phyloP scores from a whole-genome alignment of 2,888 invertebrate species.

The Cataglyphis cursor region DNA sequence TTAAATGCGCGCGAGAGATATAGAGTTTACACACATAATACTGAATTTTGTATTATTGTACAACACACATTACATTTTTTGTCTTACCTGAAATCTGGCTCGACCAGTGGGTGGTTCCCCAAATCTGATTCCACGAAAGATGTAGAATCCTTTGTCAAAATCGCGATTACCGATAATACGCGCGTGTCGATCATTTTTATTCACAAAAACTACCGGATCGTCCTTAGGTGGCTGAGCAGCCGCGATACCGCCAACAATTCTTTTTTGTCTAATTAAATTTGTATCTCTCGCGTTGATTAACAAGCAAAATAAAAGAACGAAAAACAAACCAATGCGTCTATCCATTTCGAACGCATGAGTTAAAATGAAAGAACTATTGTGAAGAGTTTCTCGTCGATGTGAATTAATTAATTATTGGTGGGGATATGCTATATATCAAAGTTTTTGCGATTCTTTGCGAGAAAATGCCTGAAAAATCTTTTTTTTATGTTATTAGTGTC shows the following conservation, averaged over 20 bases:
- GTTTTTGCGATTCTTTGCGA: neutral
- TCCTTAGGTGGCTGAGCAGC: constrained; percentile 91
- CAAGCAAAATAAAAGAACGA: constrained; percentile 59
- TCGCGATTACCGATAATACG: constrained; percentile 90
- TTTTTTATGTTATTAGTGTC: neutral
- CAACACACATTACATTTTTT: neutral
- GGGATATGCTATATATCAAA: constrained; percentile 4
- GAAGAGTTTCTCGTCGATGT: neutral
- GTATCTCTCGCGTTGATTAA: neutral
- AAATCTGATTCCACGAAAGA: constrained; percentile 92
- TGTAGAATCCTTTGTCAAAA: constrained; percentile 89
- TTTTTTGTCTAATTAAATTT: constrained; percentile 72
- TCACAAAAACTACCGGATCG: constrained; percentile 91
- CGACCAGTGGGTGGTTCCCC: constrained; percentile 89
- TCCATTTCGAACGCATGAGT: constrained; percentile 47
- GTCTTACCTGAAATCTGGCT: constrained; percentile 88
- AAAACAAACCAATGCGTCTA: constrained; percentile 41
- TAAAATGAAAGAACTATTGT: constrained; percentile 21
- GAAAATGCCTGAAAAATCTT: neutral
- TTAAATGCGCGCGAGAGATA: neutral
- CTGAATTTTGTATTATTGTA: neutral
- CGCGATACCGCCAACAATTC: constrained; percentile 91
- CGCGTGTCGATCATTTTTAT: constrained; percentile 89
- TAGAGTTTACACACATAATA: neutral
- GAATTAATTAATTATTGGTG: neutral